A percentile compares a stretch with the other conserved stretches of the same genome.
These are phyloP conservation scores for Pangasius sanitwongsei DNA, from an alignment of 2,797 vertebrate genomes.

Conservation along the genomic window DNA sequence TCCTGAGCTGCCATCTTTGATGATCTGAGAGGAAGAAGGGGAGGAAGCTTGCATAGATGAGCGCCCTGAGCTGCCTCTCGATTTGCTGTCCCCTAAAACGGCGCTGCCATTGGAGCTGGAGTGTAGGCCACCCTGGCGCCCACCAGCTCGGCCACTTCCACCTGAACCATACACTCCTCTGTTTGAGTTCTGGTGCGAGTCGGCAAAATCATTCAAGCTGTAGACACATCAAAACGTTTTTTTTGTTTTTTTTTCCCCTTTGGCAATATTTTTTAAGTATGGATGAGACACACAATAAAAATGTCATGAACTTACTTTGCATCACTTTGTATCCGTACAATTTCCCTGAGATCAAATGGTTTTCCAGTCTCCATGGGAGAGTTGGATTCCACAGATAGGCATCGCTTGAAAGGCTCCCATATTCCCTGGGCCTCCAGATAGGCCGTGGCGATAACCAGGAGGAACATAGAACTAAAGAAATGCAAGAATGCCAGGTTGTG, in stretches of 20 bases:
- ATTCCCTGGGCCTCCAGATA: conserved; percentile 98
- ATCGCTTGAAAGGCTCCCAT: conserved; percentile 95
- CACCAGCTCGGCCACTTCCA: conserved; percentile 75
- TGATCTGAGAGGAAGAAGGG: conserved; percentile 56
- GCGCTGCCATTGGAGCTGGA: conserved; percentile 74
- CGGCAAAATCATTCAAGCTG: conserved; percentile 85
- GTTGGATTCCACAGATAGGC: conserved; percentile 90
- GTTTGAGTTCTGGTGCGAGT: conserved; percentile 79
- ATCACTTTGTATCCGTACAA: conserved; percentile 92
- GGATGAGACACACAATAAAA: not conserved
- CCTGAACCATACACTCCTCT: conserved; percentile 83
- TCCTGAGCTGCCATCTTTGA: conserved; percentile 73
- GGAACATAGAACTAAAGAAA: conserved; percentile 87
- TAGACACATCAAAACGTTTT: not conserved
- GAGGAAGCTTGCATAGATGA: conserved; percentile 81
- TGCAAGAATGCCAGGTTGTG: not conserved
- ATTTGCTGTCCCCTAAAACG: conserved; percentile 81
- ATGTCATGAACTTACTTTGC: conserved; percentile 78
- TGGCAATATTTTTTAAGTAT: not conserved
- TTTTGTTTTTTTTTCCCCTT: not conserved
- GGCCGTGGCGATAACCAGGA: conserved; percentile 92
- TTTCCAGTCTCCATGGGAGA: conserved; percentile 90
- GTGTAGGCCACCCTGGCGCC: conserved; percentile 76
- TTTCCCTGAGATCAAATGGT: conserved; percentile 98
- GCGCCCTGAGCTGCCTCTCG: conserved; percentile 78